These are phyloP conservation scores for Lithobius niger DNA, from an alignment of 1,140 invertebrate genomes.

Conservation along the genomic window DNA sequence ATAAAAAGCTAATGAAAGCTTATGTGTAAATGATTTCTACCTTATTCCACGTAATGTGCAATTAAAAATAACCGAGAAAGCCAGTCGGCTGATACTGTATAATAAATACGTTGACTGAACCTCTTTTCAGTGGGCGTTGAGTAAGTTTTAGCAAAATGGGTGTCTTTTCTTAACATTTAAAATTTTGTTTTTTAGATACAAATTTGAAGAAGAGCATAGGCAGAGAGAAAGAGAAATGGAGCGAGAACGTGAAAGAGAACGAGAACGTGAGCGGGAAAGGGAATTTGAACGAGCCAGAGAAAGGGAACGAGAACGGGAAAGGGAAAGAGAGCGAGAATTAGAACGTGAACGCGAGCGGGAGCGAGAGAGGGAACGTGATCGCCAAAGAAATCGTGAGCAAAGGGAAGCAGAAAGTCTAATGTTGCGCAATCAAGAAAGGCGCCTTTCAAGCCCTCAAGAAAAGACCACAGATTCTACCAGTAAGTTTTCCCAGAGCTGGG, in stretches of 20 bases:
- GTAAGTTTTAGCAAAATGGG: no score
- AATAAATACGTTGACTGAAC: no score
- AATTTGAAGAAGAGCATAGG: slow-evolving; percentile 7
- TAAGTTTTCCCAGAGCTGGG: no score
- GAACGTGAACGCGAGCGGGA: not conserved
- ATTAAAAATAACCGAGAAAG: no score
- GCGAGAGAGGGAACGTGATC: slow-evolving; percentile 1
- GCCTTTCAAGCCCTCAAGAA: not conserved
- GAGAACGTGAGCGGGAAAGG: slow-evolving; percentile 5
- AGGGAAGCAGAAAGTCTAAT: not conserved
- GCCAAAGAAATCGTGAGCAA: not conserved
- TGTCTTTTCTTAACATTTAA: not conserved
- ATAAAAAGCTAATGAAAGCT: no score
- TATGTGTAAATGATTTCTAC: no score
- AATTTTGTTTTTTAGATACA: not conserved
- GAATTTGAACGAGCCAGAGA: not conserved
- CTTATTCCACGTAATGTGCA: no score
- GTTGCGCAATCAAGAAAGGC: not conserved
- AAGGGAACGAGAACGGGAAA: not conserved
- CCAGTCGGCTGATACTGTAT: no score
- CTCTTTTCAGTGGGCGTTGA: no score
- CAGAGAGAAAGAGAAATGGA: not conserved
- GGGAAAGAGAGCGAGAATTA: not conserved
- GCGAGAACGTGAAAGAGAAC: slow-evolving; percentile 2
- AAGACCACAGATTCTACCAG: not conserved